Evolutionary conservation across 2,888 invertebrate species (phyloP).

Genomic region (Formica aserva): DNA sequence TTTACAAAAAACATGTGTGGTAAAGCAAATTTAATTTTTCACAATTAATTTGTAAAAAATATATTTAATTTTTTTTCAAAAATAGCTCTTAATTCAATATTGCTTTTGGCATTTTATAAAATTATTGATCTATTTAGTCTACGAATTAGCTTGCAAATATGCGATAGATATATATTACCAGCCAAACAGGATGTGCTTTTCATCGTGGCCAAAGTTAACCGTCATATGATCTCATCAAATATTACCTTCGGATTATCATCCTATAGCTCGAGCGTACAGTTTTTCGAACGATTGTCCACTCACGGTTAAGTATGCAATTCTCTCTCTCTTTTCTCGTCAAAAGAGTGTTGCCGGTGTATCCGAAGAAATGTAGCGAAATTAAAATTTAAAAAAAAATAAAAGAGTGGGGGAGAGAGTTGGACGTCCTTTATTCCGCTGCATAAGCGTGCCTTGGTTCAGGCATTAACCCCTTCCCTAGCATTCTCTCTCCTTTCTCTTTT

Average conservation of each 20-base stretch:
- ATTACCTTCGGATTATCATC: slow-evolving; percentile 19
- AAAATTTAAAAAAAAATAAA: slow-evolving; percentile 33
- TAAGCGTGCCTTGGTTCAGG: slow-evolving; percentile 77
- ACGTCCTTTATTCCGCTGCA: slow-evolving; percentile 75
- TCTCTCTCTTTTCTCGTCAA: slow-evolving; percentile 21
- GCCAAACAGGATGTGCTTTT: slow-evolving; percentile 37
- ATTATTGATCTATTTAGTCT: neutral
- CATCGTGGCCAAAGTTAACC: slow-evolving; percentile 4
- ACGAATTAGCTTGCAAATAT: slow-evolving; percentile 18
- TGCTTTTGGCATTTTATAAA: neutral
- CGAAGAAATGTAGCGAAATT: slow-evolving; percentile 63
- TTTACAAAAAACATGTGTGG: neutral
- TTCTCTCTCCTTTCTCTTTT: slow-evolving; percentile 58
- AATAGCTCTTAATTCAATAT: neutral
- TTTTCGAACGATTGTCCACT: slow-evolving; percentile 28
- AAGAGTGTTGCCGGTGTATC: slow-evolving; percentile 66
- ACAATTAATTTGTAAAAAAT: neutral
- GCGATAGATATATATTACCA: slow-evolving; percentile 4
- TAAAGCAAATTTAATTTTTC: neutral
- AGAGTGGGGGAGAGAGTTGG: slow-evolving; percentile 57
- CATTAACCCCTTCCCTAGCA: slow-evolving; percentile 69
- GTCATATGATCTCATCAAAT: slow-evolving; percentile 45
- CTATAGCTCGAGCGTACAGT: neutral
- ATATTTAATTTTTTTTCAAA: neutral
- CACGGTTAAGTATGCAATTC: slow-evolving; percentile 54